These are phyloP conservation scores for Catotricha subobsoleta DNA, from an alignment of 2,888 invertebrate genomes.

Conservation along the genomic window DNA sequence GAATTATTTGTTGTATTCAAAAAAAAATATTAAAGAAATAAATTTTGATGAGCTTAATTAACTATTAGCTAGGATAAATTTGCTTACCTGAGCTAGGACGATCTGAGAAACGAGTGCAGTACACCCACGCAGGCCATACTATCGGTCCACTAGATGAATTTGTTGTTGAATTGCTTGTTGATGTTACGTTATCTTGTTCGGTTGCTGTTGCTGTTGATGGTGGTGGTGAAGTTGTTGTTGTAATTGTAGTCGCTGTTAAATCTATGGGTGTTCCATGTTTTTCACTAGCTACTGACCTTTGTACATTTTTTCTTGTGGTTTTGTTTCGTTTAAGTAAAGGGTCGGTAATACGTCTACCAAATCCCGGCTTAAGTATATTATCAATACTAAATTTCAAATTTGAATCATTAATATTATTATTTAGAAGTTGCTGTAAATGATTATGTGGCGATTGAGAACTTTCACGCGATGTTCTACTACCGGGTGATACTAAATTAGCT, in stretches of 20 bases:
- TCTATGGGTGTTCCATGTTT: too few species aligned
- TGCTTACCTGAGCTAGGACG: constrained; percentile 75
- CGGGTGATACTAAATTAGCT: constrained; percentile 10
- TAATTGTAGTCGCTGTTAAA: too few species aligned
- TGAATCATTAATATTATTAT: constrained; percentile 33
- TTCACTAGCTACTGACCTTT: too few species aligned
- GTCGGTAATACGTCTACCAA: constrained; percentile 53
- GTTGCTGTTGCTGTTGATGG: too few species aligned
- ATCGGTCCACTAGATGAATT: constrained; percentile 30
- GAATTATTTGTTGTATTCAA: too few species aligned
- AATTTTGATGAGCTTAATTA: too few species aligned
- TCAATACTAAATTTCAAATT: constrained; percentile 68
- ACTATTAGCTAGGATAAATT: too few species aligned
- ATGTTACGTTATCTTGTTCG: too few species aligned
- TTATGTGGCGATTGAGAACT: constrained; percentile 13
- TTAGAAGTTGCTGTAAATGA: constrained; percentile 13
- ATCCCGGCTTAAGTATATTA: constrained; percentile 71
- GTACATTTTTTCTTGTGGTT: constrained; percentile 5
- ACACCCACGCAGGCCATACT: constrained; percentile 93
- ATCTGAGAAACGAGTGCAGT: constrained; percentile 87
- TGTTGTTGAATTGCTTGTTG: constrained; percentile 23
- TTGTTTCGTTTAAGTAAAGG: constrained; percentile 36
- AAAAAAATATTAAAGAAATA: too few species aligned
- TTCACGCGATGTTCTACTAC: constrained; percentile 11
- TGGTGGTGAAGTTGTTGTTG: too few species aligned